Conservation (phyloP, 2,888 invertebrate species). For the Agapostemon virescens region DNA sequence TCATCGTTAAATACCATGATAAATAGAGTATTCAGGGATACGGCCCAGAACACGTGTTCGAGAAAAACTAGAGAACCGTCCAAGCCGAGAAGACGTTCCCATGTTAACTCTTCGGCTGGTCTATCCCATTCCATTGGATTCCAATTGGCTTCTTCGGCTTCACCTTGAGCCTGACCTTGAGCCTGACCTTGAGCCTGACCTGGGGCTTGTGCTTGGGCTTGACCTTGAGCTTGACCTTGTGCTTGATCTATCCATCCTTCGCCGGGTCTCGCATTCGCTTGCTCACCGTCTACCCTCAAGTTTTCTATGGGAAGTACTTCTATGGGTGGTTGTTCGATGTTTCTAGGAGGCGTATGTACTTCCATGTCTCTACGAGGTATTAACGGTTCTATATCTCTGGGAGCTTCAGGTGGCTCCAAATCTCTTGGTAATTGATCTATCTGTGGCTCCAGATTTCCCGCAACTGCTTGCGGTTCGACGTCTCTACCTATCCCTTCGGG, state of each 20-base stretch:
- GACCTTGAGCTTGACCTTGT: constrained; percentile 82
- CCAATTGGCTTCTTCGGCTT: constrained; percentile 93
- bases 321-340: constrained; percentile 32
- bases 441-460: constrained; percentile 36
- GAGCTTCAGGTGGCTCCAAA: constrained; percentile 37
- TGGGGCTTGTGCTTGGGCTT: not conserved
- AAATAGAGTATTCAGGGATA: constrained; percentile 97
- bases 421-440: constrained; percentile 25
- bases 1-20: constrained; percentile 84
- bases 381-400: constrained; percentile 40
- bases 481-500: constrained; percentile 54
- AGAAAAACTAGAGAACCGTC: constrained; percentile 98
- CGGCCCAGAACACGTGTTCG: constrained; percentile 99
- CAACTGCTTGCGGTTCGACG: constrained; percentile 42
- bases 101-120: constrained; percentile 98
- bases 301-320: constrained; percentile 40
- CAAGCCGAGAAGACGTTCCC: constrained; percentile 97
- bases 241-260: constrained; percentile 71
- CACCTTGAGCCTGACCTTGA: constrained; percentile 82
- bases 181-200: constrained; percentile 82
- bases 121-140: constrained; percentile 99
- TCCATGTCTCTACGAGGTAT: constrained; percentile 31
- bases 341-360: constrained; percentile 50
- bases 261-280: constrained; percentile 51
- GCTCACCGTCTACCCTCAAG: constrained; percentile 51